Evolutionary conservation across 1,140 invertebrate genomes (phyloP).

Genomic region (Drosophila kikkawai): DNA sequence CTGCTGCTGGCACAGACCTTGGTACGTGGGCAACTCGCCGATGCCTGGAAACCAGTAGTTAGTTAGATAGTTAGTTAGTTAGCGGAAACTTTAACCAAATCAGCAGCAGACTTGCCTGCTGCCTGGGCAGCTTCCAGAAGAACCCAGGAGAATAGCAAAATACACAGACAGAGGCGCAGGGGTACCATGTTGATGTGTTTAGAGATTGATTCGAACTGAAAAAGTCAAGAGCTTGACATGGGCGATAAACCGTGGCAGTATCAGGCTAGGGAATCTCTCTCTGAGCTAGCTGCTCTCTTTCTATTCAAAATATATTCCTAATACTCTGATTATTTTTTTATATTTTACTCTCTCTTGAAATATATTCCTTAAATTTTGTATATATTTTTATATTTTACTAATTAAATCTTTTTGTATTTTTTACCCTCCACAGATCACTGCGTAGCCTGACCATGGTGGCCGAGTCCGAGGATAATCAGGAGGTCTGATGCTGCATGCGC

Average conservation of each 20-base stretch:
- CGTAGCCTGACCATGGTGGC: slow-evolving; percentile 82
- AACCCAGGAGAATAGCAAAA: slow-evolving; percentile 51
- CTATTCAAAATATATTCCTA: slow-evolving; percentile 12
- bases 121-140: slow-evolving; percentile 5
- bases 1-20: slow-evolving; percentile 46
- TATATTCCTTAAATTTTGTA: slow-evolving; percentile 10
- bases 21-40: slow-evolving; percentile 51
- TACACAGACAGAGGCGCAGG: slow-evolving; percentile 30
- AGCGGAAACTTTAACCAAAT: slow-evolving; percentile 11
- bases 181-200: slow-evolving; percentile 45
- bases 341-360: slow-evolving; percentile 11
- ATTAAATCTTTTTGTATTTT: slow-evolving; percentile 18
- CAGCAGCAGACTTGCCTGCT: slow-evolving; percentile 39
- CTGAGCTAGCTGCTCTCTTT: slow-evolving; percentile 9
- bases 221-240: slow-evolving; percentile 7
- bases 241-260: slow-evolving; percentile 55
- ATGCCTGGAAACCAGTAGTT: slow-evolving; percentile 35
- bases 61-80: slow-evolving; percentile 1
- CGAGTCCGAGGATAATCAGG: slow-evolving; percentile 78
- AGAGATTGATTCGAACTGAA: slow-evolving; percentile 39
- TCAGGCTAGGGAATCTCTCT: slow-evolving; percentile 28
- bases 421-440: slow-evolving; percentile 64
- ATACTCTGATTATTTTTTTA: slow-evolving; percentile 7
- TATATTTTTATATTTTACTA: slow-evolving; percentile 4
- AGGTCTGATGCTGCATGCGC: slow-evolving; percentile 58